These are phyloP conservation scores for Pelusios castaneus DNA, from an alignment of 2,113 vertebrate species.

Conservation along the genomic window DNA sequence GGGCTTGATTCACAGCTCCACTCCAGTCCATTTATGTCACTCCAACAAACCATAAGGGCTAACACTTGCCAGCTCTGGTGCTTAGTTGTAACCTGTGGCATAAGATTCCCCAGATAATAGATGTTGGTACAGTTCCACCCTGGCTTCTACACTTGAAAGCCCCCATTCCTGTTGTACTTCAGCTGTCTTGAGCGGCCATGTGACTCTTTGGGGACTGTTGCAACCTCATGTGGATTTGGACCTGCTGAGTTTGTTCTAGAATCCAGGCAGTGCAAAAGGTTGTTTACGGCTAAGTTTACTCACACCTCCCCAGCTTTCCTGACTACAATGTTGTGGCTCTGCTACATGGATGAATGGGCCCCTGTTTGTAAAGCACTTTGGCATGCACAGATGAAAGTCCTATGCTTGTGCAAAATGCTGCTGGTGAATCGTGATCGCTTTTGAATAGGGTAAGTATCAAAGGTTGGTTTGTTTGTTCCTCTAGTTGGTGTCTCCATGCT, in stretches of 20 bases:
- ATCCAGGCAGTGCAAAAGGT: not conserved
- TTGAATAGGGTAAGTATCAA: conserved; percentile 25
- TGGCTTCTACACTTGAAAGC: not conserved
- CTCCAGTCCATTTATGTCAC: not conserved
- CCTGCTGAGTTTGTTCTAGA: not conserved
- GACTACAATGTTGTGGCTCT: not conserved
- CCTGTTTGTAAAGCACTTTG: rapidly evolving
- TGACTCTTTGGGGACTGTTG: not conserved
- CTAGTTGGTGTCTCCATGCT: not conserved
- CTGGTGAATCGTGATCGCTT: not conserved
- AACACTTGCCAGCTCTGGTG: not conserved
- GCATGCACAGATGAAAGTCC: rapidly evolving
- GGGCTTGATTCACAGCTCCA: not conserved
- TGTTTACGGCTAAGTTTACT: not conserved
- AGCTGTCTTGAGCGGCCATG: not conserved
- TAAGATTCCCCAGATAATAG: not conserved
- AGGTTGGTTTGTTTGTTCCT: conserved; percentile 9
- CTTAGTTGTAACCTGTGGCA: not conserved
- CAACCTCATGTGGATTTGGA: not conserved
- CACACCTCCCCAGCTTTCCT: not conserved
- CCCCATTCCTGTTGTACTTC: not conserved
- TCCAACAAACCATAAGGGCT: not conserved
- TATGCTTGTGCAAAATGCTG: rapidly evolving
- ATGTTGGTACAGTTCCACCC: not conserved
- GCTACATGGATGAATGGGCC: rapidly evolving